phyloP scores from a whole-genome alignment of 2,113 vertebrate genomes.

The Gorsachius goisagi region DNA sequence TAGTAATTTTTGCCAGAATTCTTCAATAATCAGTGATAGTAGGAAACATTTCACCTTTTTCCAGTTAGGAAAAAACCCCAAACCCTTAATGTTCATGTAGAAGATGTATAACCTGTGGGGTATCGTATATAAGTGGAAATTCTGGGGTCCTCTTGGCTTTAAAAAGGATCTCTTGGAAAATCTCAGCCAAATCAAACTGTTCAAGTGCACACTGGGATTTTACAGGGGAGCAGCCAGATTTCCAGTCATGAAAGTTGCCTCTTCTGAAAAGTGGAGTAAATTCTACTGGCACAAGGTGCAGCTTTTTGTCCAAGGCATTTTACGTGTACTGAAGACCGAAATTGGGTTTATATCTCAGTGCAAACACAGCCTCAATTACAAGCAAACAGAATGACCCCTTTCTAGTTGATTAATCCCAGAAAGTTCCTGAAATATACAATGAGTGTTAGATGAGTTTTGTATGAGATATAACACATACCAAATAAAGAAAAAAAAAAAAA shows the following conservation, averaged over 20 bases:
- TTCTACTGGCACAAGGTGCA: not conserved
- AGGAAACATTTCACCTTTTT: not conserved
- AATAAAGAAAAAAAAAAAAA: not conserved
- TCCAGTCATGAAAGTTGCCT: not conserved
- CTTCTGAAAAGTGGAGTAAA: not conserved
- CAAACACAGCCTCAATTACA: not conserved
- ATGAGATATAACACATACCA: not conserved
- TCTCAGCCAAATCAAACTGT: not conserved
- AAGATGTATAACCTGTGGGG: not conserved
- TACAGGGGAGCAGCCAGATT: not conserved
- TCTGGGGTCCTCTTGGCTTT: not conserved
- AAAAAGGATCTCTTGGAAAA: not conserved
- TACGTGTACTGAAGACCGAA: not conserved
- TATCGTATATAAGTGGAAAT: not conserved
- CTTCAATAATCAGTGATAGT: not conserved
- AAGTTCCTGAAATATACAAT: not conserved
- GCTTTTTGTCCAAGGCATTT: not conserved
- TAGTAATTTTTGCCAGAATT: not conserved
- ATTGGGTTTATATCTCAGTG: not conserved
- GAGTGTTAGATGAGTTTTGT: not conserved
- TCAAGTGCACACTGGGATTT: not conserved
- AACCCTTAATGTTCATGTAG: not conserved
- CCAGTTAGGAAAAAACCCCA: not conserved
- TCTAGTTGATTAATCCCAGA: not conserved
- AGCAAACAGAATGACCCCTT: not conserved